Evolutionary conservation across 1,140 invertebrate genomes (phyloP), one percentile per base, ranked within the genome.

Genomic region (Pachyrhynchus sulphureomaculatus): DNA sequence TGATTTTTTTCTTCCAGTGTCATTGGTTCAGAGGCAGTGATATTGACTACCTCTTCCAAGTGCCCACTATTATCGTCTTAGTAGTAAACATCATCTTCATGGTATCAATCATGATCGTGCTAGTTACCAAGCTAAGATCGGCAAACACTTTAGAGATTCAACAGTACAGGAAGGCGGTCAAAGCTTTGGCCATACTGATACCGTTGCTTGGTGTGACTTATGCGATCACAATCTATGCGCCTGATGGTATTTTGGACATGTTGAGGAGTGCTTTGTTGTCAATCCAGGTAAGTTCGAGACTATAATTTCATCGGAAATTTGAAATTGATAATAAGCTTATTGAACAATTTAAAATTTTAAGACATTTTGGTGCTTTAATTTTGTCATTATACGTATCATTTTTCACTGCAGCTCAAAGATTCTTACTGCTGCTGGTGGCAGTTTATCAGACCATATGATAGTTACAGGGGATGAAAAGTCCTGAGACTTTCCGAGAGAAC

Each of bases 181-280:
- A 95, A 76, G 92, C 92, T 9, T 80, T 95, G 8, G 76, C 95
- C 6, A 91, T 95, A 6, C 79, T 95, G 9, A 92, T 94, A 71
- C 93, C 93, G 1, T 80, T 95, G 13, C 81, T 95, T 53, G 92
- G 92, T n/a, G 87, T 93, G 54, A 93, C 91, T 2, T 93, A 95
- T 74, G 80, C 94, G 15, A 76, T 95, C 45, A 85, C 93, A 3
- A 79, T 95, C 26, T 86, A 84, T 10, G 88, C 88, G 12, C 91
- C 91, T 0, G 29, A 54, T 3, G 51, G 41, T 10, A 80, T 88
- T 37, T 90, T 89, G 70, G 82, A 83, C 29, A 86, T 87, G 62
- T 72, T 83, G 0, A 78, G 89, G 34, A 89, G 90, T n/a, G 74
- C 90, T 45, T 79, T 93, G 49, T 77, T 94, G 8, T 92, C 90